phyloP scores from a whole-genome alignment of 1,140 invertebrate species.

The Trichoplusia ni region DNA sequence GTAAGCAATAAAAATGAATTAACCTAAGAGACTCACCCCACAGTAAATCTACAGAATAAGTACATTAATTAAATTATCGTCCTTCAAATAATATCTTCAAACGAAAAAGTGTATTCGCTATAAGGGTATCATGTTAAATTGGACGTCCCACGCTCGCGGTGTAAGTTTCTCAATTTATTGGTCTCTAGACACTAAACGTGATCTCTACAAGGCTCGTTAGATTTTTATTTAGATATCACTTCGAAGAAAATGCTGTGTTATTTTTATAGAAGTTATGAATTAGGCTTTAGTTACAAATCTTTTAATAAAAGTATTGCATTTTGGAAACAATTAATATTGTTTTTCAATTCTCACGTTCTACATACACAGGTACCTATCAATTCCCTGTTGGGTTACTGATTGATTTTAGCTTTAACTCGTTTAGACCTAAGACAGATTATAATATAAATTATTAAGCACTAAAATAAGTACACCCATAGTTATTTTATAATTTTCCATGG shows the following conservation, averaged over 20 bases:
- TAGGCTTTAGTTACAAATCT: neutral
- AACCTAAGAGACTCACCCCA: neutral
- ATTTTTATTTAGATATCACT: constrained; percentile 23
- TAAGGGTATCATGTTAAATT: constrained; percentile 59
- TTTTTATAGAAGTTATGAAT: constrained; percentile 21
- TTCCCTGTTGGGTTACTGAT: too few species aligned
- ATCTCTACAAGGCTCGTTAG: constrained; percentile 40
- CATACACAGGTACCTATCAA: too few species aligned
- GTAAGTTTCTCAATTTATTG: constrained; percentile 59
- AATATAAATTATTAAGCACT: too few species aligned
- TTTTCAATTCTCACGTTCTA: too few species aligned
- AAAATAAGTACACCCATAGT: too few species aligned
- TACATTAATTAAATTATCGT: constrained; percentile 14
- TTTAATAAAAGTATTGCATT: neutral
- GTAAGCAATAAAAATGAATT: neutral
- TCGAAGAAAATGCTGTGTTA: neutral
- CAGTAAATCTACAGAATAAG: neutral
- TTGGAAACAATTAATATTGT: too few species aligned
- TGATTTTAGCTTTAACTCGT: too few species aligned
- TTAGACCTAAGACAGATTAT: too few species aligned
- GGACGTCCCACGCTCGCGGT: constrained; percentile 38
- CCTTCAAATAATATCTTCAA: neutral
- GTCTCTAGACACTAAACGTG: constrained; percentile 49
- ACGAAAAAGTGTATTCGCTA: constrained; percentile 11
- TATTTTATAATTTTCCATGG: too few species aligned